Base-by-base conservation (phyloP, 2,888 invertebrate species). In the Cosmia pyralina region DNA sequence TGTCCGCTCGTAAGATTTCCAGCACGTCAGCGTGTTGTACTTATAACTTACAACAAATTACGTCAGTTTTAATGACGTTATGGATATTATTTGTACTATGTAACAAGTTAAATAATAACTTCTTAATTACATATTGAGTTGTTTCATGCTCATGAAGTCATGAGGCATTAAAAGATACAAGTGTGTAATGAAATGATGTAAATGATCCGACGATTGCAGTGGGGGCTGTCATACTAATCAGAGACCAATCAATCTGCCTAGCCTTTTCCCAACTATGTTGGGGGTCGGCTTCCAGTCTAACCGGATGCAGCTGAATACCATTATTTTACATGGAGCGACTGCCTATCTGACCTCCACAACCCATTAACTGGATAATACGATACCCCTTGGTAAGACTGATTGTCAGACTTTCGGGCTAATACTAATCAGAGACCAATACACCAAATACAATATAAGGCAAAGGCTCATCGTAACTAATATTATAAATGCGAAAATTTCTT, bases 11-110 rank as follows among this genome's bases (percentile, higher is more conserved):
- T 64, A 79, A 79, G 69, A 64, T 75, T 68, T 68, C 52, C 38
- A 55, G 55, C 44, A 71, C 52, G 71, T 69, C 68, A 81, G 22
- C 22, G 3, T 46, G 52, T 74, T 63, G 46, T 71, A 80, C 28
- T 3, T 28, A 28, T 55, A 60, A 64, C 10, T n/a, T 17, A 53
- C 52, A 60, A 53, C 46, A 67, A 67, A 59, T 75, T 41, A 66
- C 48, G 62, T 69, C 57, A 57, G 34, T 60, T 59, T 22, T 53
- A 69, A 55, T 75, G 65, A 66, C 44, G 53, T 34, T 58, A 38
- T 17, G 48, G n/a, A 17, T 62, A 63, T 34, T 57, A 57, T 15
- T 44, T 63, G 5, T 50, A 48, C 11, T 58, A 22, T 13, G n/a
- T 28, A 13, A 44, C 8, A 48, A 76, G 58, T 59, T 59, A 63